phyloP scores from a whole-genome alignment of 1,140 invertebrate species.

The Chlorops oryzae region DNA sequence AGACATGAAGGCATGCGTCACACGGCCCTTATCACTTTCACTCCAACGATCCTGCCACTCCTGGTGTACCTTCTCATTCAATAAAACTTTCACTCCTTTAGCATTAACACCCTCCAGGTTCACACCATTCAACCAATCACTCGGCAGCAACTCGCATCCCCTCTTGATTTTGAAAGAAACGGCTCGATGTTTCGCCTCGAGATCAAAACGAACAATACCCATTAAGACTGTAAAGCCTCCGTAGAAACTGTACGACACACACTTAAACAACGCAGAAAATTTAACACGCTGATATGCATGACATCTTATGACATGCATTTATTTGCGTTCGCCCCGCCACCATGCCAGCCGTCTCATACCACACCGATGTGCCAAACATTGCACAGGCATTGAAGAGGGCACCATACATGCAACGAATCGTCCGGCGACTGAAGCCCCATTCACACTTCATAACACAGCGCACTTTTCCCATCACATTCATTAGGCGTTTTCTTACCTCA shows the following conservation, averaged over 20 bases:
- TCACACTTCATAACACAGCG: not conserved
- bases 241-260: slow-evolving; percentile 11
- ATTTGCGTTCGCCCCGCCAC: not conserved
- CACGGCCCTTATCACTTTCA: not conserved
- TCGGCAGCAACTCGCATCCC: not conserved
- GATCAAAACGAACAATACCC: slow-evolving; percentile 3
- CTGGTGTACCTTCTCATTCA: not conserved
- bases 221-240: slow-evolving; percentile 11
- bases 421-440: not conserved
- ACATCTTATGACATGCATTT: too few species aligned
- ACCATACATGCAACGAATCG: not conserved
- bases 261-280: slow-evolving; percentile 3
- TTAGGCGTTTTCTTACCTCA: not conserved
- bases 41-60: slow-evolving; percentile 3
- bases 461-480: not conserved
- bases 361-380: slow-evolving; percentile 4
- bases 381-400: slow-evolving; percentile 2
- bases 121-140: not conserved
- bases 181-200: slow-evolving; percentile 4
- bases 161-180: slow-evolving; percentile 11
- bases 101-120: not conserved
- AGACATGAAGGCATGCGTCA: slow-evolving; percentile 4
- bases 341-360: not conserved
- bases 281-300: slow-evolving; percentile 6
- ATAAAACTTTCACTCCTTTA: not conserved